Percentiles rank a stretch among this genome's conserved stretches.
These are phyloP conservation scores for Rachycentron canadum DNA, from an alignment of 2,797 vertebrate species.

Conservation along the genomic window DNA sequence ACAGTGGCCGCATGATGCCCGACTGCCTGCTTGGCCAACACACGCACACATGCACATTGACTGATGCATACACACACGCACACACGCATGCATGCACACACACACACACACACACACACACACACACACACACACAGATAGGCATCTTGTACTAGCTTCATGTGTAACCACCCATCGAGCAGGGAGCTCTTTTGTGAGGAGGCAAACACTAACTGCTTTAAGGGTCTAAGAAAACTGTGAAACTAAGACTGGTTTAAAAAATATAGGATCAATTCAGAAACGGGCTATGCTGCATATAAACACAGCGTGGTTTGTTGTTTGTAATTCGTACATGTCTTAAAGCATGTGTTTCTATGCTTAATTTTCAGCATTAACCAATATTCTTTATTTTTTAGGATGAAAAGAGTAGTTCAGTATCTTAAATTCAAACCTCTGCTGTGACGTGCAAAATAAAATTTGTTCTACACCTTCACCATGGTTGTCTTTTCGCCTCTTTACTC, in stretches of 20 bases:
- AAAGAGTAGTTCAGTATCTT: not conserved
- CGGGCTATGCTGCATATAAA: not conserved
- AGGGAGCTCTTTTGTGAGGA: slow-evolving; percentile 44
- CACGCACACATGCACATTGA: slow-evolving; percentile 22
- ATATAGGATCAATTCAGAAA: not conserved
- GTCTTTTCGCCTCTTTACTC: not conserved
- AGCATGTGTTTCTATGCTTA: not conserved
- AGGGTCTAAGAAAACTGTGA: slow-evolving; percentile 36
- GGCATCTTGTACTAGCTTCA: slow-evolving; percentile 49
- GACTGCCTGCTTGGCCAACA: slow-evolving; percentile 65
- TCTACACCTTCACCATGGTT: not conserved
- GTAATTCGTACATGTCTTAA: not conserved
- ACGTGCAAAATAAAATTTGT: not conserved
- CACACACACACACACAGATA: slow-evolving; percentile 9
- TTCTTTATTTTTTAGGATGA: not conserved
- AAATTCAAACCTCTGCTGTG: not conserved
- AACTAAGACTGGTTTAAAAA: slow-evolving; percentile 2
- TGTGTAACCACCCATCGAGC: slow-evolving; percentile 44
- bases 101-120: not conserved
- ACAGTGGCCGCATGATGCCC: slow-evolving; percentile 69
- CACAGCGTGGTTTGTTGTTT: not conserved
- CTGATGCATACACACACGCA: slow-evolving; percentile 2
- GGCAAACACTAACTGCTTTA: slow-evolving; percentile 42
- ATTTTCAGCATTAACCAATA: not conserved
- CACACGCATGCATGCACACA: not conserved